These are phyloP conservation scores for Chloropsis cyanopogon DNA, from an alignment of 2,113 vertebrate genomes.

Conservation along the genomic window DNA sequence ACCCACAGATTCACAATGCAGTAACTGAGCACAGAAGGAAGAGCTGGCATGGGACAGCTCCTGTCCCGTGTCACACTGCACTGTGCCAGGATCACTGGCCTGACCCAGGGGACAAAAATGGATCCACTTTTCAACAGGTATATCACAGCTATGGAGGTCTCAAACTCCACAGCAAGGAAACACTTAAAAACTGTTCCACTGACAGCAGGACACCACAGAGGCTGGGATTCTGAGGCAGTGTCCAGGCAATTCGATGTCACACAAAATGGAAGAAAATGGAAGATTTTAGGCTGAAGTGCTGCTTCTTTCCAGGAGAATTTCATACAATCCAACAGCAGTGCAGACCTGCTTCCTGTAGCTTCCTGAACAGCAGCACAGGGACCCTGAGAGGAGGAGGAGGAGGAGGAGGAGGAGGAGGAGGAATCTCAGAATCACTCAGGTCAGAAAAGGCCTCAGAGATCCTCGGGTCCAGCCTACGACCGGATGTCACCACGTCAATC, in stretches of 20 bases:
- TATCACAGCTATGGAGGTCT: accelerated
- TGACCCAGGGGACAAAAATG: neutral
- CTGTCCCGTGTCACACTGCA: accelerated
- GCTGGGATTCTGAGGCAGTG: neutral
- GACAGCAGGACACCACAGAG: neutral
- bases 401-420: too few relatives aligned
- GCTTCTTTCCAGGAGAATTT: neutral
- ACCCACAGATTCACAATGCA: accelerated
- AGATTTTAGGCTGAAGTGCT: neutral
- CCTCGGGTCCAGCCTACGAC: accelerated
- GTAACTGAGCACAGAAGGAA: neutral
- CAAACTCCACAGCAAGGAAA: neutral
- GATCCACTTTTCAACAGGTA: accelerated
- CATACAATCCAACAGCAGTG: neutral
- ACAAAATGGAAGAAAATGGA: accelerated
- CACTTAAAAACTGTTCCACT: neutral
- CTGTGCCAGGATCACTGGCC: neutral
- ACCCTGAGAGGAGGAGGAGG: neutral
- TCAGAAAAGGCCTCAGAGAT: neutral
- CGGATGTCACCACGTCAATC: accelerated
- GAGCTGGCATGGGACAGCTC: neutral
- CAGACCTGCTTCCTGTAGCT: neutral
- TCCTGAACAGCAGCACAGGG: neutral
- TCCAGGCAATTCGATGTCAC: accelerated
- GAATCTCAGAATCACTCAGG: neutral